Evolutionary conservation across 2,888 invertebrate genomes (phyloP).

Genomic region (Epinotia nisella): DNA sequence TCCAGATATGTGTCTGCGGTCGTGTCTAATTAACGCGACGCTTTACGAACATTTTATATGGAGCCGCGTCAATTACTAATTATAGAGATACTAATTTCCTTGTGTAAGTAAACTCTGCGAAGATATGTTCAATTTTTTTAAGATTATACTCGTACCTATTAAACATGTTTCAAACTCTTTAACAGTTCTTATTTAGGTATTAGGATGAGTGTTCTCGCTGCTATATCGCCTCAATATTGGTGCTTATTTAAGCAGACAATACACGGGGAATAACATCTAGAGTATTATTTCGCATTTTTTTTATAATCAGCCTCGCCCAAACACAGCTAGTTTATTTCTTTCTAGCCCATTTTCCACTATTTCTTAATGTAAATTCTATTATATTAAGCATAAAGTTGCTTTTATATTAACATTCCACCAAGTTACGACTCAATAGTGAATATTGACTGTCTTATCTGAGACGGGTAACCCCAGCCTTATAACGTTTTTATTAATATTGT

Average conservation of each 20-base stretch:
- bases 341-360: not conserved
- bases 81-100: not conserved
- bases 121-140: no score
- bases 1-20: no score
- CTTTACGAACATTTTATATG: no score
- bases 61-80: no score
- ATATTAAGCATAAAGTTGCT: not conserved
- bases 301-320: constrained; percentile 5
- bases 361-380: not conserved
- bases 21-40: no score
- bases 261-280: no score
- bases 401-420: not conserved
- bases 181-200: no score
- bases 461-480: constrained; percentile 20
- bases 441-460: not conserved
- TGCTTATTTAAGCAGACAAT: no score
- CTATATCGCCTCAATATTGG: no score
- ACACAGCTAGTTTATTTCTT: constrained; percentile 5
- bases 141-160: no score
- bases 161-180: no score
- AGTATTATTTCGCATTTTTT: not conserved
- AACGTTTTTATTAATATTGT: constrained; percentile 40
- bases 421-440: not conserved
- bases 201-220: no score
- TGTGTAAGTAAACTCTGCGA: not conserved